phyloP scores from a whole-genome alignment of 2,113 vertebrate genomes.

The Boulengeromyrus knoepffleri region DNA sequence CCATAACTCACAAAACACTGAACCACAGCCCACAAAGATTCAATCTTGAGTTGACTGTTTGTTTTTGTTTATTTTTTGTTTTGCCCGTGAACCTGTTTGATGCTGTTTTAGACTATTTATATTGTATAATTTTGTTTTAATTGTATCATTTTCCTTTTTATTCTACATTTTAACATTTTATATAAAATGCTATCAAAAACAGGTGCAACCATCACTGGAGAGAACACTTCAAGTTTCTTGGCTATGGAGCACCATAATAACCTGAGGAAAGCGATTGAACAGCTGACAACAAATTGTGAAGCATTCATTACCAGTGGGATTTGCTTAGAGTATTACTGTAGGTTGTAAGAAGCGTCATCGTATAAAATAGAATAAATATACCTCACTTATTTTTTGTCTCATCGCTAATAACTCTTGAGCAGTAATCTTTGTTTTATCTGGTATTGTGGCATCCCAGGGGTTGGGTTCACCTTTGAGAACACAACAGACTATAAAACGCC shows the following conservation, averaged over 20 bases:
- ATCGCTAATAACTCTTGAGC: background rate
- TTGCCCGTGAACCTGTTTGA: background rate
- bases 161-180: background rate
- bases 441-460: background rate
- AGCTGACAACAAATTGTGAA: background rate
- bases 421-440: background rate
- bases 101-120: background rate
- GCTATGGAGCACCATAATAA: background rate
- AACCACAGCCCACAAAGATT: background rate
- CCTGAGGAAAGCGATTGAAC: background rate
- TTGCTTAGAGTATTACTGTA: background rate
- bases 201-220: background rate
- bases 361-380: background rate
- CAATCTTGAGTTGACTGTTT: background rate
- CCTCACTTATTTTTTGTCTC: background rate
- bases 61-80: background rate
- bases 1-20: background rate
- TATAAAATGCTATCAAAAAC: background rate
- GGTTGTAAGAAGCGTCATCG: background rate
- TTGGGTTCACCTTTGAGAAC: background rate
- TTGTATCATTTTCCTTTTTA: background rate
- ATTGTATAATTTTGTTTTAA: background rate
- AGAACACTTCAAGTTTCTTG: background rate
- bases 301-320: background rate
- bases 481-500: background rate